Evolutionary conservation across 1,140 invertebrate genomes (phyloP).

Genomic region (Drosophila ohnishii): DNA sequence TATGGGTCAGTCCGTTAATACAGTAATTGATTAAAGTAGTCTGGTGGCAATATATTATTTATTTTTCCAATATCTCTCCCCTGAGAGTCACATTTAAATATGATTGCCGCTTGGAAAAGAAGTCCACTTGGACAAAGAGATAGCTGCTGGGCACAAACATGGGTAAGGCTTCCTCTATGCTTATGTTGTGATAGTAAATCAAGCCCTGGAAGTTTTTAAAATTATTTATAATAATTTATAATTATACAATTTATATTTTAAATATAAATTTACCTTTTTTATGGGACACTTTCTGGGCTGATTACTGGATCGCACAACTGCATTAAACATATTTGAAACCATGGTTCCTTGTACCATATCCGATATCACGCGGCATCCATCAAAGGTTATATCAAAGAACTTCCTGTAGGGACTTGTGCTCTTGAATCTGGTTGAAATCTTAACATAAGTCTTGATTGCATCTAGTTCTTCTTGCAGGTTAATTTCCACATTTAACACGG

Average conservation of each 20-base stretch:
- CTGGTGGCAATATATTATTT: not conserved
- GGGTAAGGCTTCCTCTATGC: conserved; percentile 42
- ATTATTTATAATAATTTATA: not conserved
- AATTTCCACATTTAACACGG: conserved; percentile 37
- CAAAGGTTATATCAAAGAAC: conserved; percentile 42
- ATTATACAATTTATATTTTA: too few species aligned
- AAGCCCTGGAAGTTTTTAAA: conserved; percentile 15
- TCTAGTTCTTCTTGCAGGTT: conserved; percentile 23
- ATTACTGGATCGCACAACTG: conserved; percentile 41
- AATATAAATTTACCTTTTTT: not conserved
- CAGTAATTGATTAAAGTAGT: conserved; percentile 7
- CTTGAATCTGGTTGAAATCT: conserved; percentile 34
- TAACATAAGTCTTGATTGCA: conserved; percentile 22
- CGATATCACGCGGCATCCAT: conserved; percentile 41
- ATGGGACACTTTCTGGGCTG: conserved; percentile 45
- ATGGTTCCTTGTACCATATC: conserved; percentile 35
- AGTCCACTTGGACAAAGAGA: conserved; percentile 28
- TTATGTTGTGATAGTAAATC: conserved; percentile 52
- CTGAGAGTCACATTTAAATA: conserved; percentile 44
- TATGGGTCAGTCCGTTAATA: conserved; percentile 3
- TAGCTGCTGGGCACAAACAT: conserved; percentile 38
- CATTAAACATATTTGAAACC: conserved; percentile 37
- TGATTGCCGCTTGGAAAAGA: conserved; percentile 17
- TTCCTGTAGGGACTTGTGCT: conserved; percentile 15
- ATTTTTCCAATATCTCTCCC: conserved; percentile 22